Evolutionary conservation across 2,797 vertebrate species (phyloP), one percentile per base, ranked within the genome.

Genomic region (Yasuhikotakia modesta): DNA sequence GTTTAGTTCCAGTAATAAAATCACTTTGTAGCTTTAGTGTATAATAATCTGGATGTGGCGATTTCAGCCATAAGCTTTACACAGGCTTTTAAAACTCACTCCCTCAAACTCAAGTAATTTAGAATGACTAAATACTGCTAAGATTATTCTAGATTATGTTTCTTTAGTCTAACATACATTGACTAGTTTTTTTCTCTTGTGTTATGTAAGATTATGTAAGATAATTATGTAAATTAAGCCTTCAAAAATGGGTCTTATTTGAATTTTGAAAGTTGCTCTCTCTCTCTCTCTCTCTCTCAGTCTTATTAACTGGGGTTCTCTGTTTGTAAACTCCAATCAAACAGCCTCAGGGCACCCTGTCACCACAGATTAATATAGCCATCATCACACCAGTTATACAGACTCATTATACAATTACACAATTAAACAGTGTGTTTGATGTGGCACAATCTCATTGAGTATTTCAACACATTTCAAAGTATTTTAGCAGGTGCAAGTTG

Each of bases 381-480:
- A 67, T 76, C 52, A 68, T 67, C 52, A 46, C 73, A 46, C 17
- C 35, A 67, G 43, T 67, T 76, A 67, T 45, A 21, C 50, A 39
- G 61, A 67, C 50, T 32, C 16, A 21, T 57, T 76, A 67, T 55
- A 67, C 64, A 67, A 67, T 57, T 67, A 76, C 19, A 67, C 50
- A 76, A 27, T 75, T 75, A 74, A 76, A 57, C 50, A 11, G 50
- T 45, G 35, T 39, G 45, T 76, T 76, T 76, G 21, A 58, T 68
- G 50, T 32, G n/a, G 52, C 19, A 43, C n/a, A 7, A 11, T 67
- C 52, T 67, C 14, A 5, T 43, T 10, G 8, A 43, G 8, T 43
- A 43, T 43, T 43, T 43, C 39, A 43, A 10, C 8, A 43, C 10
- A 43, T 43, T 11, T 75, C 55, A 14, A 19, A 30, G 22, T 32